Conservation (phyloP, 2,888 invertebrate species). For the Aleiodes testaceus region DNA sequence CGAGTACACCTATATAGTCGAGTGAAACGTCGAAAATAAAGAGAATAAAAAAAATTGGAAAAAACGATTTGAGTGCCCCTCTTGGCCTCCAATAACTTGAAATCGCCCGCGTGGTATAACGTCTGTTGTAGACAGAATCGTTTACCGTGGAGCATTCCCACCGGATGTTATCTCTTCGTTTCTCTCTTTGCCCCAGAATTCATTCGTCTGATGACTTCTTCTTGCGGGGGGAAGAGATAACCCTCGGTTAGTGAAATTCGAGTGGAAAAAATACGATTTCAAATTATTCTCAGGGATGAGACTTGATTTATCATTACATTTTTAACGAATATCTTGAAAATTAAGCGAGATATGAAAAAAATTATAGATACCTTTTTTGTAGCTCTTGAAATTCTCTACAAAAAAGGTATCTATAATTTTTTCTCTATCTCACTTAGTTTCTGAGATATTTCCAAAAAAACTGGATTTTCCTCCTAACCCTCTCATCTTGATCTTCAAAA, state of each 20-base stretch:
- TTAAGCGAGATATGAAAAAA: no score
- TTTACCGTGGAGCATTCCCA: slow-evolving; percentile 49
- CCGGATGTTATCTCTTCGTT: slow-evolving; percentile 49
- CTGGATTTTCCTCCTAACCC: no score
- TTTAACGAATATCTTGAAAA: no score
- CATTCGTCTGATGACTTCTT: slow-evolving; percentile 22
- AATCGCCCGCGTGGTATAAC: slow-evolving; percentile 37
- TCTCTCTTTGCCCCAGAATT: slow-evolving; percentile 19
- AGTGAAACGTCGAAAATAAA: not conserved
- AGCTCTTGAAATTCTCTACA: no score
- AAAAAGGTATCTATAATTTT: no score
- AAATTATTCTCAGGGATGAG: no score
- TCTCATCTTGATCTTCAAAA: not conserved
- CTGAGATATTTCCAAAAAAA: no score
- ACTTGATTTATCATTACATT: no score
- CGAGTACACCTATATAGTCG: not conserved
- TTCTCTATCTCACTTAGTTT: no score
- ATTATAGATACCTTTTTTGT: no score
- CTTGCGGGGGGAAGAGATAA: slow-evolving; percentile 25
- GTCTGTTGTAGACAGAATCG: slow-evolving; percentile 55
- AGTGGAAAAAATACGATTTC: not conserved
- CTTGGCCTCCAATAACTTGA: slow-evolving; percentile 4
- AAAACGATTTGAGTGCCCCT: slow-evolving; percentile 7
- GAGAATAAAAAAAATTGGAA: slow-evolving; percentile 2
- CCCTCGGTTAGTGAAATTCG: slow-evolving; percentile 16